Conservation (phyloP, 2,888 invertebrate genomes). For the Phyllotreta cruciferae region DNA sequence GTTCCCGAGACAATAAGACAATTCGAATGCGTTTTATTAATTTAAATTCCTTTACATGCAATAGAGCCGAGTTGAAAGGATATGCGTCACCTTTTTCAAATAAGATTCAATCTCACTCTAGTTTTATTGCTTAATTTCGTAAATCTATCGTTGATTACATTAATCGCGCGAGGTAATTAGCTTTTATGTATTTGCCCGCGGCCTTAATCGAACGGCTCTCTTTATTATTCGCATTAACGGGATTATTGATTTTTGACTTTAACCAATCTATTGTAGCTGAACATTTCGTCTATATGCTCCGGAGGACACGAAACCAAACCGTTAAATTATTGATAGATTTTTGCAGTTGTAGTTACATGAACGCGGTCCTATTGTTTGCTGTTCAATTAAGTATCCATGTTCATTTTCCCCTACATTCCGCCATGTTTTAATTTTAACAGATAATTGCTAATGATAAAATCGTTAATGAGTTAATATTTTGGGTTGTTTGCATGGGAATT, state of each 20-base stretch:
- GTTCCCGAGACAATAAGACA: conserved; percentile 15
- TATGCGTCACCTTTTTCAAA: conserved; percentile 2
- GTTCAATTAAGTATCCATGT: conserved; percentile 1
- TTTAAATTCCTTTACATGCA: conserved; percentile 16
- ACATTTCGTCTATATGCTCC: conserved; percentile 11
- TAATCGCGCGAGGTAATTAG: no score
- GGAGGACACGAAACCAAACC: conserved; percentile 1
- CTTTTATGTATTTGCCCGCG: no score
- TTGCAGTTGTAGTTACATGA: conserved; percentile 3
- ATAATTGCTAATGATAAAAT: neutral
- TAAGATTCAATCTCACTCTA: neutral
- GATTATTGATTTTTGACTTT: conserved; percentile 9
- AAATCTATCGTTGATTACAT: neutral
- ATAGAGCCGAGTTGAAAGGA: conserved; percentile 10
- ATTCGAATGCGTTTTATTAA: conserved; percentile 14
- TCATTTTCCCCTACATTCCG: neutral
- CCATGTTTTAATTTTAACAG: neutral
- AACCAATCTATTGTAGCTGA: conserved; percentile 1
- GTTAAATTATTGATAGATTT: conserved; percentile 13
- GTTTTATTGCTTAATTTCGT: neutral
- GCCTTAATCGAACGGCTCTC: no score
- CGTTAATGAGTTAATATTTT: no score
- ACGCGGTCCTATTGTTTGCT: conserved; percentile 1
- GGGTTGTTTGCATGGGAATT: no score
- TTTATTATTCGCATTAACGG: neutral